Percentiles rank a stretch among this genome's conserved stretches.
Evolutionary conservation across 2,888 invertebrate genomes (phyloP).

Genomic region (Acanthococcus lagerstroemiae): DNA sequence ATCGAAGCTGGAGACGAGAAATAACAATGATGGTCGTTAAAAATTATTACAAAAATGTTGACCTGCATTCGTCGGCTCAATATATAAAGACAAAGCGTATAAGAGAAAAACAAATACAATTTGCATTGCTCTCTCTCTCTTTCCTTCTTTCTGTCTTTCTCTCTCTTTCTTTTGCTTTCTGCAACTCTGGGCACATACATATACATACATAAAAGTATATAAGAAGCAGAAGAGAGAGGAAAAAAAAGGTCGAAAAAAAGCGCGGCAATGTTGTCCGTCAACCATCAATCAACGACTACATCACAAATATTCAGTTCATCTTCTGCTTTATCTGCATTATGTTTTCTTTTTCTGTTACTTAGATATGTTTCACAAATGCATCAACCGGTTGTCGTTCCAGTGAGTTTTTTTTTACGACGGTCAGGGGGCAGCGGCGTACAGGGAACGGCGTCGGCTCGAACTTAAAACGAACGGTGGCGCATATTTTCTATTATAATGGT

Average conservation of each 20-base stretch:
- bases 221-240: background rate
- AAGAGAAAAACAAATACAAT: slow-evolving; percentile 29
- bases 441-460: slow-evolving; percentile 20
- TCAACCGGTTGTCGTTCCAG: slow-evolving; percentile 24
- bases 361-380: slow-evolving; percentile 27
- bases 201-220: background rate
- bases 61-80: slow-evolving; percentile 30
- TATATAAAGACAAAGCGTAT: slow-evolving; percentile 27
- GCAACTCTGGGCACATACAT: background rate
- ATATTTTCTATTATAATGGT: slow-evolving; percentile 31
- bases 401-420: background rate
- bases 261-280: slow-evolving; percentile 30
- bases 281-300: slow-evolving; percentile 31
- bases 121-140: slow-evolving; percentile 21
- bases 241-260: slow-evolving; percentile 20
- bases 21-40: slow-evolving; percentile 26
- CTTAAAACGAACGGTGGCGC: slow-evolving; percentile 29
- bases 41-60: slow-evolving; percentile 31
- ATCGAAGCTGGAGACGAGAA: slow-evolving; percentile 11
- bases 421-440: background rate
- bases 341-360: slow-evolving; percentile 15
- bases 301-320: slow-evolving; percentile 30
- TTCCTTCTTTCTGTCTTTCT: slow-evolving; percentile 4
- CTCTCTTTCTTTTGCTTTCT: background rate
- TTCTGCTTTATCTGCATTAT: slow-evolving; percentile 23